Evolutionary conservation across 2,113 vertebrate genomes (phyloP), one percentile per base, ranked within the genome.

Genomic region (Poecile atricapillus): DNA sequence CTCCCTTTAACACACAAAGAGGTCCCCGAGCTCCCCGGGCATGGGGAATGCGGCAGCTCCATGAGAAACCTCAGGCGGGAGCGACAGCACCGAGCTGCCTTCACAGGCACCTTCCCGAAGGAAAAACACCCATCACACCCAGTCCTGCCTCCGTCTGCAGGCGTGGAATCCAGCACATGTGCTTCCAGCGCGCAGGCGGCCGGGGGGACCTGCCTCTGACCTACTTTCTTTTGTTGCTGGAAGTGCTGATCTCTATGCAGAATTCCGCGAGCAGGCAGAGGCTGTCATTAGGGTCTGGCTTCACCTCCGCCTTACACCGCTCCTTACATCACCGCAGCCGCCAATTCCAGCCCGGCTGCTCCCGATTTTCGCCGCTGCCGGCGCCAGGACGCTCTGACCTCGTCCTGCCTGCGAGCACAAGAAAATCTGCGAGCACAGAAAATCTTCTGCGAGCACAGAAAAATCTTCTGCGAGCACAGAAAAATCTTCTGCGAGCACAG

Each of bases 181-280:
- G 88, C 87, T 84, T 33, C 76, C 87, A 60, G 24, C 19, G 65
- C 89, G 90, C 89, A 55, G 58, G 93, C 93, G 22, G 94, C 33
- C 64, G 94, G 91, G 94, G 88, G 90, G 89, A 97, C 91, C 94
- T 82, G 93, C 71, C 94, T 30, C 95, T 97, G 98, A 98, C 98
- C 98, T 98, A 98, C 96, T 98, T 98, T 98, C 96, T 94, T 98
- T 96, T 98, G 97, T 97, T 97, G 97, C 97, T 97, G 97, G 97
- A 97, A 98, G 95, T 96, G 97, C 96, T 97, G 97, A 97, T 98
- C 96, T 97, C 97, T 64, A 79, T 95, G 97, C 97, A 95, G 98
- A 94, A 97, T 94, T 94, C 97, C 73, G 93, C 23, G 78, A 89
- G 95, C 89, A 89, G 86, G 95, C 95, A 94, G 97, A 19, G 56